Evolutionary conservation across 2,888 invertebrate species (phyloP), one percentile per base, ranked within the genome.

Genomic region (Cinara cedri): DNA sequence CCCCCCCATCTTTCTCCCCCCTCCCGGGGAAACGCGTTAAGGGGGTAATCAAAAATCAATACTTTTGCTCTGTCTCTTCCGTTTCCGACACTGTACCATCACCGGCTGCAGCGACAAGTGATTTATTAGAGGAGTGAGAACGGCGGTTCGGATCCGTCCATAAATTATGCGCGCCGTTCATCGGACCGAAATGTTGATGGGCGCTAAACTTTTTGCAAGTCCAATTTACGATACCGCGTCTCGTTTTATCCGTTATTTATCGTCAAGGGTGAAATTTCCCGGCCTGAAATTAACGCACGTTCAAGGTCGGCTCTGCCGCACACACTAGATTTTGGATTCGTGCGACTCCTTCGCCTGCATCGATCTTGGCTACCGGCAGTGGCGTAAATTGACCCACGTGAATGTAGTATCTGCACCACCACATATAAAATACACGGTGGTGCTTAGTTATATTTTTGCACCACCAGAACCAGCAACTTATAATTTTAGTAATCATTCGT

Each of bases 171-270:
- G 19, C 57, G 19, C 46, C 42, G 75, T 63, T 42, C 44, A 34
- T 76, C 68, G 60, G 55, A 42, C 26, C 21, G 21, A 70, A 78
- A 78, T 21, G 76, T 70, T 78, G 68, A 78, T 60, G 76, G 34
- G 68, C 68, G 60, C 49, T 60, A 60, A 78, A 78, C 68, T 78
- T 78, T 78, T 78, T 65, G 57, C 60, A 34, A 68, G 66, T 70
- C 34, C 68, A 42, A 78, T 68, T 70, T 49, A 16, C 68, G 68
- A 34, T 49, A 26, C 34, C 34, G 34, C 26, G 21, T 68, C 68
- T 78, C 26, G 21, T 68, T 78, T 78, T 60, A 49, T 68, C n/a
- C 76, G 76, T 78, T 76, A 68, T 76, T 76, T 76, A 76, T 76
- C 26, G 57, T 66, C 66, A 34, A 55, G 16, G 16, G 26, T 16